Evolutionary conservation across 2,888 invertebrate species (phyloP), one percentile per base, ranked within the genome.

Genomic region (Cyaniris semiargus): DNA sequence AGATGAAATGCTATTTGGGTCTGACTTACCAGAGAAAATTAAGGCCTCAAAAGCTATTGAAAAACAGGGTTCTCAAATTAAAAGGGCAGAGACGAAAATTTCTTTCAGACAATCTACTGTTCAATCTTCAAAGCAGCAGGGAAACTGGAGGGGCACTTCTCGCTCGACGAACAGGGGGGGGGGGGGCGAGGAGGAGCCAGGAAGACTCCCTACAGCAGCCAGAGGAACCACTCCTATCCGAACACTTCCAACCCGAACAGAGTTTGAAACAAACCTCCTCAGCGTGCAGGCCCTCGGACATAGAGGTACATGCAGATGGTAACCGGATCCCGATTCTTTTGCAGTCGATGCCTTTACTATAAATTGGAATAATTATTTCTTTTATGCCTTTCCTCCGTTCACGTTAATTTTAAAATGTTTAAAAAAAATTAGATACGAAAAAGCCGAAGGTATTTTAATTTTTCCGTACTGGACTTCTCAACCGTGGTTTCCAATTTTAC

Each of bases 71-170:
- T 66, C 60, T 23, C 74, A 74, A 48, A 74, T 74, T 48, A 74
- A 31, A 31, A 31, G 31, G 31, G 4, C 44, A 38, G 74, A 74
- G 0, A 15, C 48, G 6, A 74, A 74, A 48, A 44, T 6, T 48
- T 21, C 74, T 44, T 48, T 15, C 6, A 44, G 74, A 18, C 48
- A 34, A 10, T n/a, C n/a, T n/a, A n/a, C n/a, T n/a, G n/a, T 4
- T 74, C 44, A 38, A 18, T 48, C 48, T 3, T 44, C 21, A 8
- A 74, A 48, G 74, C 76, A 56, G 18, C 81, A 81, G 82, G 83
- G 81, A 82, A 82, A 83, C 83, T 82, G 81, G 81, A 23, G 76
- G 56, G 80, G 77, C 23, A 79, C 81, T 76, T 75, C 78, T 75
- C 82, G 80, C 66, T 78, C 77, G 70, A 38, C 77, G 70, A 70